Evolutionary conservation across 1,140 invertebrate species (phyloP), one percentile per base, ranked within the genome.

Genomic region (Sarcophaga peregrina): DNA sequence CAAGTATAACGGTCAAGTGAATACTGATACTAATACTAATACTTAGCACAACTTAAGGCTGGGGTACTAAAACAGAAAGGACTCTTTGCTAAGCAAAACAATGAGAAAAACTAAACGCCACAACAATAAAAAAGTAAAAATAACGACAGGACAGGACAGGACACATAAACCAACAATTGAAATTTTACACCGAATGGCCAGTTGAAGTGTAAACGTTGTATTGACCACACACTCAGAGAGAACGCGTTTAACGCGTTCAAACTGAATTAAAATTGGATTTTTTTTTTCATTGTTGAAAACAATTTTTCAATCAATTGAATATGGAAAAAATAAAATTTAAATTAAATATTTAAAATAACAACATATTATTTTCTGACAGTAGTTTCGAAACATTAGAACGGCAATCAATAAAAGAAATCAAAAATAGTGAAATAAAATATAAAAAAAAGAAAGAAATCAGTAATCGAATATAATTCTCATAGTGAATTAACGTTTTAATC

Each of bases 171-270:
- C 17, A 78, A 50, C n/a, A 8, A 78, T 50, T 52, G n/a, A 4
- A 78, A 78, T 7, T 37, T 37, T 37, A 50, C 17, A 78, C 9
- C 20, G 75, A 78, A 17, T 20, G 75, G 11, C 47, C 75, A 78
- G 75, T 78, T 78, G 75, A 47, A 78, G 75, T 50, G 37, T 50
- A 78, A 50, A 48, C 75, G 75, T 78, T 78, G 75, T 25, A 78
- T 50, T 78, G 75, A 78, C 75, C 75, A 11, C 47, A 78, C 75
- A 48, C 50, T 37, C 25, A 37, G 25, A 20, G 48, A 20, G 47
- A 68, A 52, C 75, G 75, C 75, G 75, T 52, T 25, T 11, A 78
- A 50, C 75, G 75, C 47, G 47, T 25, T 20, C 6, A 76, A n/a
- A 50, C 0, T 25, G 17, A n/a, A 68, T 9, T 68, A 68, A 68